These are phyloP conservation scores for Polymixis flavicincta DNA, from an alignment of 2,888 invertebrate species.

Conservation along the genomic window DNA sequence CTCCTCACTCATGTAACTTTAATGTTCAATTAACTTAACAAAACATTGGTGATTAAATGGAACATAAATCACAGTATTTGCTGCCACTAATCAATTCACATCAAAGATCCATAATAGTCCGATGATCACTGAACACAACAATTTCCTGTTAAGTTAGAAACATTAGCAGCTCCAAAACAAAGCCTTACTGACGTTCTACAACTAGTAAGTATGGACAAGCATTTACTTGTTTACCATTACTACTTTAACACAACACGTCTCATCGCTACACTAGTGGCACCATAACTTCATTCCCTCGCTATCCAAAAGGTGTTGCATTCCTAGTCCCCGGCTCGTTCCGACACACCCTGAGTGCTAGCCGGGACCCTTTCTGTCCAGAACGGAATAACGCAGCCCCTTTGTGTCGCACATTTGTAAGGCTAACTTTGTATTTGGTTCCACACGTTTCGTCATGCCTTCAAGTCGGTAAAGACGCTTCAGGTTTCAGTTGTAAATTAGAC, in stretches of 20 bases:
- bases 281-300: conserved; percentile 22
- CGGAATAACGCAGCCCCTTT: conserved; percentile 59
- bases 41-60: neutral
- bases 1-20: no score
- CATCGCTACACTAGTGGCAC: neutral
- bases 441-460: conserved; percentile 8
- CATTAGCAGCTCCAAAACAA: neutral
- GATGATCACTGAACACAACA: conserved; percentile 1
- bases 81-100: neutral
- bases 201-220: neutral
- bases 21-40: neutral
- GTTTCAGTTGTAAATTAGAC: conserved; percentile 35
- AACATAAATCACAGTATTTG: neutral
- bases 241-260: neutral
- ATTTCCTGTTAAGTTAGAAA: neutral
- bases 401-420: conserved; percentile 42
- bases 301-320: conserved; percentile 24
- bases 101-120: no score
- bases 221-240: conserved; percentile 5
- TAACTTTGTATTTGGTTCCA: conserved; percentile 38
- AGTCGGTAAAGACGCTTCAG: conserved; percentile 11
- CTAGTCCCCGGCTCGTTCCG: conserved; percentile 9
- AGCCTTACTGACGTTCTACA: no score
- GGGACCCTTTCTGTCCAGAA: conserved; percentile 55
- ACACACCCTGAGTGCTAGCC: conserved; percentile 31